Conservation (phyloP, 2,113 vertebrate genomes). For the Cynocephalus volans region DNA sequence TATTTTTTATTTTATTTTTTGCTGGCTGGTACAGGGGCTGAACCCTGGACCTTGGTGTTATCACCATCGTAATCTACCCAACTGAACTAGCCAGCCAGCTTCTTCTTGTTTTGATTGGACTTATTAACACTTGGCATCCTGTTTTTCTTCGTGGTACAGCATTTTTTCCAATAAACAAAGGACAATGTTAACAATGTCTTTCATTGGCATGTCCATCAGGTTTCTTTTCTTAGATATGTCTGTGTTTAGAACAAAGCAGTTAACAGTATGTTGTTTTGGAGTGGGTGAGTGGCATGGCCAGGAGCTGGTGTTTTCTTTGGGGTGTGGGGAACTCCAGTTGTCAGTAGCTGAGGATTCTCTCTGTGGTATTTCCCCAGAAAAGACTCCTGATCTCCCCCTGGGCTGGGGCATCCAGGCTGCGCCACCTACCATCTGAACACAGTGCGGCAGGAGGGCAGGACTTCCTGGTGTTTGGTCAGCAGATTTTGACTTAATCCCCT, state of each 20-base stretch:
- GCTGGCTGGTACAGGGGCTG: no score
- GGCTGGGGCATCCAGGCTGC: accelerated
- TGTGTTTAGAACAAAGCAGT: not conserved
- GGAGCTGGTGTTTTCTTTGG: not conserved
- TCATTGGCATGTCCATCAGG: not conserved
- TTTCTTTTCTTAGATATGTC: not conserved
- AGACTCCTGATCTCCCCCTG: no score
- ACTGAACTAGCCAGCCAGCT: no score
- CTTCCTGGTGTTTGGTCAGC: not conserved
- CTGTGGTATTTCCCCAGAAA: not conserved
- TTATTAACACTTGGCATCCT: not conserved
- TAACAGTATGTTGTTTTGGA: no score
- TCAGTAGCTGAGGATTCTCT: not conserved
- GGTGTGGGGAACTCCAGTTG: not conserved
- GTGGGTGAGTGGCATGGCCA: not conserved
- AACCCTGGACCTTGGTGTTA: no score
- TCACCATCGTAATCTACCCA: no score
- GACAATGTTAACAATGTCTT: not conserved
- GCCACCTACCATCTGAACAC: not conserved
- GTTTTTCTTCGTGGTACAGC: accelerated
- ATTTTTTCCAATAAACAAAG: accelerated
- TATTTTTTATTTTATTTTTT: no score
- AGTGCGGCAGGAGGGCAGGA: accelerated
- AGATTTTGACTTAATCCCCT: not conserved
- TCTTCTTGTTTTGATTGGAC: not conserved